Percentiles rank a stretch among this genome's conserved stretches.
phyloP scores from a whole-genome alignment of 1,140 invertebrate genomes.

The Hyles vespertilio region DNA sequence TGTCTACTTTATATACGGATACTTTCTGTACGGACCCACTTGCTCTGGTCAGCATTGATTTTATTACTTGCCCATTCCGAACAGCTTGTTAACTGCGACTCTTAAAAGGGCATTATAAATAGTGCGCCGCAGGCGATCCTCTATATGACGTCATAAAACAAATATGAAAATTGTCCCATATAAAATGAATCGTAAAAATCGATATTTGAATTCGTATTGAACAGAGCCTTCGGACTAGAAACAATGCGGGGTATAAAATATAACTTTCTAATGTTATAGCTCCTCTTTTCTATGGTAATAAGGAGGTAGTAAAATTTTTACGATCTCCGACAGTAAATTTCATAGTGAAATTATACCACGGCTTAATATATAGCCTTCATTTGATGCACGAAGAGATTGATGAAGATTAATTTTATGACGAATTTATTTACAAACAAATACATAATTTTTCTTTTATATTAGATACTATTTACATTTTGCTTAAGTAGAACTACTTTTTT shows the following conservation, averaged over 20 bases:
- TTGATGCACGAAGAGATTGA: not conserved
- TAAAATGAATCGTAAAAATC: conserved; percentile 22
- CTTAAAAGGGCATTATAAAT: conserved; percentile 4
- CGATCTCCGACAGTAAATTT: conserved; percentile 26
- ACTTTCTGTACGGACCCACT: too few relatives aligned
- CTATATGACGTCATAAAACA: conserved; percentile 14
- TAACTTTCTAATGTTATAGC: conserved; percentile 46
- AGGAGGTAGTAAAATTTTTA: conserved; percentile 47
- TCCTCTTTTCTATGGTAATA: conserved; percentile 55
- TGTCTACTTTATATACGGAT: too few relatives aligned
- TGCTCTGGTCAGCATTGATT: too few relatives aligned
- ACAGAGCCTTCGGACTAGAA: conserved; percentile 27
- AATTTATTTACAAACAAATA: too few relatives aligned
- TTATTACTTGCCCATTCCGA: not conserved
- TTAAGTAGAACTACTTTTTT: too few relatives aligned
- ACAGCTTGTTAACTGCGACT: not conserved
- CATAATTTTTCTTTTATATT: too few relatives aligned
- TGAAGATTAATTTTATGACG: not conserved
- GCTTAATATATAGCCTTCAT: conserved; percentile 20
- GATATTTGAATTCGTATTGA: conserved; percentile 20
- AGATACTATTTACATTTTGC: too few relatives aligned
- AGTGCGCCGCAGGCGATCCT: conserved; percentile 2
- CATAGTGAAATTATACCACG: conserved; percentile 24
- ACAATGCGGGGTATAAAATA: conserved; percentile 48
- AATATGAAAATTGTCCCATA: conserved; percentile 19